Evolutionary conservation across 2,888 invertebrate genomes (phyloP), one percentile per base, ranked within the genome.

Genomic region (Cylloceria caligata): DNA sequence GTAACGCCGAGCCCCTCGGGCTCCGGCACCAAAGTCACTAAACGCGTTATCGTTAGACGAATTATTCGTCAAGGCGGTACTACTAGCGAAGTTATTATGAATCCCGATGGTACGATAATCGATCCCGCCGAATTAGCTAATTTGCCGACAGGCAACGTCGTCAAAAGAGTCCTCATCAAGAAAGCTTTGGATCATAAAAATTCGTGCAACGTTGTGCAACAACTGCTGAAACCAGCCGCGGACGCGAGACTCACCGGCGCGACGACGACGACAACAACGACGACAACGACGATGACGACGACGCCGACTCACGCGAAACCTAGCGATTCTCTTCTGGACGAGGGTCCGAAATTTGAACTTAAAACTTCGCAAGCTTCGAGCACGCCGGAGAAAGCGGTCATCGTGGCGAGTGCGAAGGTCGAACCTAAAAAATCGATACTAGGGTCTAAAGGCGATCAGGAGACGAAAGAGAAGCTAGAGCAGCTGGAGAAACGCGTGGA

Each of bases 31-130:
- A 92, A 91, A 36, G 88, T 91, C 7, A 92, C 90, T 0, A 92
- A 91, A 42, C 82, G 93, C 73, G 91, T 92, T 0, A 93, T 93
- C n/a, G 92, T 92, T 0, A 88, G 93, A 4, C 87, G 92, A 85
- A 93, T 92, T 16, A 92, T 93, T 30, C 89, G 93, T 3, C 91
- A 92, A 13, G 93, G 93, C 0, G 92, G 93, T 62, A 92, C 90
- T 0, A 92, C 91, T 0, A 86, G 92, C 6, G 93, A 92, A 52
- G 90, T 93, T 0, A 90, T 93, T 16, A 92, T 93, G 91, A 92
- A 93, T 86, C 92, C 93, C 0, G 93, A 93, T 73, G 93, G 93
- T 0, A 92, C 92, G 0, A 86, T 90, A 21, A 91, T 93, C 11
- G 92, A 93, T 84, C 91, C 93, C 1, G 89, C 92, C 0, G 93